These are phyloP conservation scores for Glyphotaelius pellucidus DNA, from an alignment of 2,888 invertebrate genomes.

Conservation along the genomic window DNA sequence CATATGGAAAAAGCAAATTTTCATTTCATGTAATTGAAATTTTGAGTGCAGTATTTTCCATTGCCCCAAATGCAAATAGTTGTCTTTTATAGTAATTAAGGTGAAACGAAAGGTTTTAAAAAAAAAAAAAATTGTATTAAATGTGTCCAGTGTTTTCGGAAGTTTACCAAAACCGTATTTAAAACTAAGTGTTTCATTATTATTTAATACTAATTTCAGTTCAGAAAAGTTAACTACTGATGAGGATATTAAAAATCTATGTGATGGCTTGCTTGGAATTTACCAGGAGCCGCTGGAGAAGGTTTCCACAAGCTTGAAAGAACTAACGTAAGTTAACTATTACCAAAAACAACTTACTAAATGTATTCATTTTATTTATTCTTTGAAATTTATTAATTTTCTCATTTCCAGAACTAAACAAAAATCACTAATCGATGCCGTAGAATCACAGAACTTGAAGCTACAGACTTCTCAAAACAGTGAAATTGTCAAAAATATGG, in stretches of 20 bases:
- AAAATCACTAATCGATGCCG: conserved; percentile 67
- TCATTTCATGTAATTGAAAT: too few species aligned
- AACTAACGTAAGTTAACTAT: conserved; percentile 73
- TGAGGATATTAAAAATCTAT: conserved; percentile 71
- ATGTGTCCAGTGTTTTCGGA: too few species aligned
- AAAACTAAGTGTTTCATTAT: too few species aligned
- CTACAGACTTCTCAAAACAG: conserved; percentile 75
- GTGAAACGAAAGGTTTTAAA: too few species aligned
- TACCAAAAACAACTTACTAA: neutral
- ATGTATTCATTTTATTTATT: neutral
- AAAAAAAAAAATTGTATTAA: too few species aligned
- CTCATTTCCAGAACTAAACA: conserved; percentile 61
- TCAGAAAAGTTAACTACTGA: conserved; percentile 67
- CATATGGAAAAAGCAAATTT: too few species aligned
- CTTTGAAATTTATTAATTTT: neutral
- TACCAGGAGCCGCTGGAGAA: conserved; percentile 75
- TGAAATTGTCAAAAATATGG: conserved; percentile 74
- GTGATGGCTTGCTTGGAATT: conserved; percentile 74
- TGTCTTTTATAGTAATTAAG: too few species aligned
- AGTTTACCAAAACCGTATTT: too few species aligned
- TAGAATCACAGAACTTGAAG: conserved; percentile 72
- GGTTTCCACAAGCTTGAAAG: conserved; percentile 74
- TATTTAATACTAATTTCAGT: conserved; percentile 24
- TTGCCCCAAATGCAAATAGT: too few species aligned
- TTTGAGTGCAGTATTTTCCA: too few species aligned